Conservation (phyloP, 2,888 invertebrate species). For the Hypomecis punctinalis region DNA sequence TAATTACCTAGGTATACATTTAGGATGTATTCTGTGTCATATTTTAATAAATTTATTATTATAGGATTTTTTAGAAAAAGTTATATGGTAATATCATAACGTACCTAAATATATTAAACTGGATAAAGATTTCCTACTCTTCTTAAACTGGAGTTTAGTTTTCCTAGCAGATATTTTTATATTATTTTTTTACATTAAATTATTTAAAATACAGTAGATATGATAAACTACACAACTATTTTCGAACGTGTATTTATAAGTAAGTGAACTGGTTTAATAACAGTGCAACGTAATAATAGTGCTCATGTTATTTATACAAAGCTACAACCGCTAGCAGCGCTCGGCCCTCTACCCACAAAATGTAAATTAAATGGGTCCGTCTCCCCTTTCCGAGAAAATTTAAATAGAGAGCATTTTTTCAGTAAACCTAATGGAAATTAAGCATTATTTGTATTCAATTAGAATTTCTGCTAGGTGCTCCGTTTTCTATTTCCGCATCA, state of each 20-base stretch:
- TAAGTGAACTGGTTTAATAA: background rate
- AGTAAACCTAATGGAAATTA: slow-evolving; percentile 37
- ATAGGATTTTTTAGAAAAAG: no score
- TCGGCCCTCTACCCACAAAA: slow-evolving; percentile 46
- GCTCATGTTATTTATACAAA: slow-evolving; percentile 29
- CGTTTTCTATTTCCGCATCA: slow-evolving; percentile 4
- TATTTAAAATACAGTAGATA: no score
- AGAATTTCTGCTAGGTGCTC: slow-evolving; percentile 19
- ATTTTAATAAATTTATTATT: no score
- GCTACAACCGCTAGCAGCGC: slow-evolving; percentile 44
- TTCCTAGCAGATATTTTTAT: no score
- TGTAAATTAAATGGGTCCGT: slow-evolving; percentile 53
- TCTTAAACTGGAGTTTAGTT: no score
- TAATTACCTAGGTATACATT: no score
- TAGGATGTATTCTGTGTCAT: no score
- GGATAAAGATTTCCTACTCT: no score
- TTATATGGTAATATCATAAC: no score
- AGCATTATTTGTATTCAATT: slow-evolving; percentile 38
- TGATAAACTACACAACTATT: background rate
- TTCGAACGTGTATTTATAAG: background rate
- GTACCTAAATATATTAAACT: no score
- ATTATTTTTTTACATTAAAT: no score
- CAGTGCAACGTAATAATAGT: slow-evolving; percentile 2
- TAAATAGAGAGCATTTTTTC: slow-evolving; percentile 35
- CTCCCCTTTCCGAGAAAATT: slow-evolving; percentile 40